Base-by-base conservation (phyloP, 2,888 invertebrate genomes). In the Hypena proboscidalis region DNA sequence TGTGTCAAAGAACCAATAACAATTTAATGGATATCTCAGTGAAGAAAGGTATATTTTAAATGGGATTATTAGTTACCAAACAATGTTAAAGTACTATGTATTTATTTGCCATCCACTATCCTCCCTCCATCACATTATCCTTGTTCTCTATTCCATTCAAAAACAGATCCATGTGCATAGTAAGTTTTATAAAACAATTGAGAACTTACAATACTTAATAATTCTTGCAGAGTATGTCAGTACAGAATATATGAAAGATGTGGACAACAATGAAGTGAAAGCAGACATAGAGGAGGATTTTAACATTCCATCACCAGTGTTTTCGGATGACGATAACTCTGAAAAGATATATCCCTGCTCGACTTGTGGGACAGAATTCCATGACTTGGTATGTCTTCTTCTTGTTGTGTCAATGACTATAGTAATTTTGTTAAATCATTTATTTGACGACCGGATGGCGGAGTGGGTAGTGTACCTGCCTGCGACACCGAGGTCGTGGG, bases 1-100 rank as follows among this genome's bases (percentile, higher is more conserved):
- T 89, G 74, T 90, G 89, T 48, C 85, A 82, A 52, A 77, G 58
- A 35, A 88, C 63, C 35, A 80, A 85, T 35, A 74, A 80, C 34
- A 60, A 55, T 15, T 47, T 86, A 4, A 50, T 72, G 46, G 77
- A 82, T 53, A 23, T 76, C 13, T 61, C 72, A 23, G 79, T 85
- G 32, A 87, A 85, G 39, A 74, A 82, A 82, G 87, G 89, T 87
- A 74, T 19, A 6, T 4, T 23, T 5, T 22, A 22, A 22, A 34
- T 6, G n/a, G n/a, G n/a, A n/a, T 30, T 9, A 7, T 7, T 19
- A 22, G 22, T 22, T 22, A 22, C 22, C 9, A n/a, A 8, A 4
- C 14, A 3, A 2, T 14, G 2, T 2, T 14, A n/a, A 29, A 29
- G n/a, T n/a, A n/a, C n/a, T n/a, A n/a, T n/a, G n/a, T n/a, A n/a